Conservation (phyloP, 1,140 invertebrate species). For the Adoxophyes honmai region DNA sequence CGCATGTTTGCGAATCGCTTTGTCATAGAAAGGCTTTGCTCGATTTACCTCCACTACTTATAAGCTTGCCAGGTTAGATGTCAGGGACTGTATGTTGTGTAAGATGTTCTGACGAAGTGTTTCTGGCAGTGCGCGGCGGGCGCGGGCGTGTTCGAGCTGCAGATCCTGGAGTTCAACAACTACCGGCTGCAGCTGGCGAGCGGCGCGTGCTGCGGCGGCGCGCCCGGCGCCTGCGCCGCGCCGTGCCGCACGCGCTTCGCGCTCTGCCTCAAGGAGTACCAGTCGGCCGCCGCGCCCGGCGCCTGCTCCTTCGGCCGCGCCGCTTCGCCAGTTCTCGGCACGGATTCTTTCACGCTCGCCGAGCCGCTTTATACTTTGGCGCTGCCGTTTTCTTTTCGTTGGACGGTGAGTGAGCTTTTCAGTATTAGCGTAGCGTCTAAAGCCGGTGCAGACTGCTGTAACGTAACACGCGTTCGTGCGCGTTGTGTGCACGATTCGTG, state of each 20-base stretch:
- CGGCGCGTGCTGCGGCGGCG: conserved; percentile 89
- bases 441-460: no score
- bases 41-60: no score
- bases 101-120: no score
- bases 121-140: conserved; percentile 81
- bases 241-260: conserved; percentile 90
- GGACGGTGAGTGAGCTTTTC: conserved; percentile 94
- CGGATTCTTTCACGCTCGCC: conserved; percentile 90
- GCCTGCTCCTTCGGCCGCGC: conserved; percentile 94
- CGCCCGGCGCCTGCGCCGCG: conserved; percentile 83
- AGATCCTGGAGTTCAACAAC: conserved; percentile 93
- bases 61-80: no score
- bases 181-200: conserved; percentile 87
- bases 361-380: conserved; percentile 88
- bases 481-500: no score
- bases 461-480: no score
- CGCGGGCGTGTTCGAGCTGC: conserved; percentile 93
- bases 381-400: conserved; percentile 91
- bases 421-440: no score
- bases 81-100: no score
- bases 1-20: no score
- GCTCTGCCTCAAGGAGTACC: conserved; percentile 94
- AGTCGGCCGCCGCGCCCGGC: conserved; percentile 89
- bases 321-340: conserved; percentile 89
- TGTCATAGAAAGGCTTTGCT: no score